Evolutionary conservation across 2,888 invertebrate species (phyloP), one percentile per base, ranked within the genome.

Genomic region (Xestoiulus laeticollis): DNA sequence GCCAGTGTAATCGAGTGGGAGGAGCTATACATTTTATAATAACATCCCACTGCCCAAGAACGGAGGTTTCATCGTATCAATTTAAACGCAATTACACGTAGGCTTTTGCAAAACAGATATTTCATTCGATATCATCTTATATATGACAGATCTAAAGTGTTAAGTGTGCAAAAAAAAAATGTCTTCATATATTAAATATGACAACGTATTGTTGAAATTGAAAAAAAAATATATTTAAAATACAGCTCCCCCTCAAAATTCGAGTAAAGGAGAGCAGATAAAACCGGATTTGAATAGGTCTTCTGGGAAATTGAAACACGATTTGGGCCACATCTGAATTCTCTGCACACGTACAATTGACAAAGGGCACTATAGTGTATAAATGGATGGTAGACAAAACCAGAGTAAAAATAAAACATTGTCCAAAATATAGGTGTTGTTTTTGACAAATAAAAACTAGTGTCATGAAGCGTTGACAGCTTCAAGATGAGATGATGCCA

Each of bases 51-150:
- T 59, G 59, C 59, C 19, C 59, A 59, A 59, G n/a, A 59, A 59
- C n/a, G 59, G 19, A 59, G 59, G 59, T 19, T 59, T n/a, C n/a
- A 59, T 19, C 59, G 59, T n/a, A 48, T 48, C 14, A 8, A 48
- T 12, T 1, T 48, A 10, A 16, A 48, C 1, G n/a, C n/a, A 59
- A 5, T 59, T 59, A 59, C 1, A 5, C 5, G 59, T 5, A 59
- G 12, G 59, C 59, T 59, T 59, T 59, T n/a, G 59, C 6, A 59
- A n/a, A 19, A 6, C 59, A 59, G n/a, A 59, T 59, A n/a, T n/a
- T n/a, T 59, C 59, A n/a, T 59, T 59, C n/a, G 59, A 59, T 59
- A 59, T 1, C 59, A 59, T 59, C 59, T 59, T n/a, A n/a, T n/a
- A 59, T 59, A 59, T 59, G 59, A 59, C 59, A 59, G 59, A 48